Base-by-base conservation (phyloP, 2,888 invertebrate species). In the Hypsopygia costalis region DNA sequence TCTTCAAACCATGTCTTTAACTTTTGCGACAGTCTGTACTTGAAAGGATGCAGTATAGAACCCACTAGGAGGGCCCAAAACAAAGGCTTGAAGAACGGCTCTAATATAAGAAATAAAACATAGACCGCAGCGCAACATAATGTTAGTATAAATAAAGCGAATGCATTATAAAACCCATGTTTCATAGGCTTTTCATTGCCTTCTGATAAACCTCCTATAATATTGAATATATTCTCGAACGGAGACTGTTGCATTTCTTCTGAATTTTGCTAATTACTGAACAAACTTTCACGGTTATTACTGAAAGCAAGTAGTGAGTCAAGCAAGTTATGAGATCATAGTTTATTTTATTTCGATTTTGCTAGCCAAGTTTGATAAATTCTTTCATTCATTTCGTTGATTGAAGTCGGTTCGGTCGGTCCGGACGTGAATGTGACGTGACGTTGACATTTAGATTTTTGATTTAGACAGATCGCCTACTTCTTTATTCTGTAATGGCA, bases 11-110 rank as follows among this genome's bases (percentile, higher is more conserved):
- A 97, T 51, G 92, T 90, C 57, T 94, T 93, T 11, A 97, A 90
- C 46, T 91, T 87, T 44, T 92, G 92, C 0, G 97, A 93, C 32
- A 98, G 77, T 41, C 92, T 93, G 46, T 94, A 91, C 77, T 99
- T 99, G 66, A 98, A 94, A 0, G 99, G 99, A 77, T 98, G 97
- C n/a, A 99, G 90, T 28, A 98, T 95, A 0, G 98, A 97, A n/a
- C 99, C 99, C 62, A 98, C 96, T 22, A 99, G 88, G 41, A 98
- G 89, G 0, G 99, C 98, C 99, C 99, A 99, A 55, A 98, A 91
- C 39, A 99, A 80, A 0, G 99, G 98, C 55, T 96, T 94, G 25
- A 99, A 92, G 79, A 98, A 98, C 0, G 98, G 97, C 60, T 96
- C 95, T 21, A 98, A 85, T 52, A 97, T 95, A 48, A 95, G 91